phyloP scores from a whole-genome alignment of 1,140 invertebrate genomes.

The Papilio polytes region DNA sequence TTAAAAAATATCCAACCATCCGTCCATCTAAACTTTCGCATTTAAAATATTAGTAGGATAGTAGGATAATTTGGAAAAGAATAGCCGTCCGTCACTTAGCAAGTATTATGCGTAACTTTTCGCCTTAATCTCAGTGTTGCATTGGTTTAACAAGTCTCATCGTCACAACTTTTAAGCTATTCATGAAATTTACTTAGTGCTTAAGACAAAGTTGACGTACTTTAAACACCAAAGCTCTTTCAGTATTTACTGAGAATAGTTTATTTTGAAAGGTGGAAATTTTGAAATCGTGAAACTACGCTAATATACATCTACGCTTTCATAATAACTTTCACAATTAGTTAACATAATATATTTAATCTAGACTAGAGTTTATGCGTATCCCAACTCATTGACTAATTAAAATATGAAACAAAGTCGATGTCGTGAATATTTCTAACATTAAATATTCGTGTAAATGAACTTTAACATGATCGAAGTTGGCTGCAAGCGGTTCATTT shows the following conservation, averaged over 20 bases:
- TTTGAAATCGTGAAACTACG: too few relatives aligned
- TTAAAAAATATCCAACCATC: too few relatives aligned
- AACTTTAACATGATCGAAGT: constrained; percentile 47
- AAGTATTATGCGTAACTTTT: neutral
- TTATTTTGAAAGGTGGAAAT: neutral
- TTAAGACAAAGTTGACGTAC: constrained; percentile 8
- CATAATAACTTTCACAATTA: too few relatives aligned
- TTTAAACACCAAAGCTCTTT: constrained; percentile 10
- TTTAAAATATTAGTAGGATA: too few relatives aligned
- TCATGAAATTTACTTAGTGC: neutral
- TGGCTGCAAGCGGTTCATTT: constrained; percentile 57
- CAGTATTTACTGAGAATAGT: neutral
- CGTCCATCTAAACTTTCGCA: too few relatives aligned
- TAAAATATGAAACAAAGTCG: neutral
- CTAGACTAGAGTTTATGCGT: neutral
- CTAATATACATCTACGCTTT: too few relatives aligned
- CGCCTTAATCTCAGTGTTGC: neutral
- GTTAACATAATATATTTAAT: neutral
- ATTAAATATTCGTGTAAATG: constrained; percentile 36
- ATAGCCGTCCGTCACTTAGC: neutral
- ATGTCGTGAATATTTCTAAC: neutral
- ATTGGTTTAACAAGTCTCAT: constrained; percentile 11
- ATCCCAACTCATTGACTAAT: neutral
- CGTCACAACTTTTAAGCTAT: neutral
- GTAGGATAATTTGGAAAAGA: too few relatives aligned